These are phyloP conservation scores for Rapana venosa DNA, from an alignment of 2,888 invertebrate genomes.

Conservation along the genomic window DNA sequence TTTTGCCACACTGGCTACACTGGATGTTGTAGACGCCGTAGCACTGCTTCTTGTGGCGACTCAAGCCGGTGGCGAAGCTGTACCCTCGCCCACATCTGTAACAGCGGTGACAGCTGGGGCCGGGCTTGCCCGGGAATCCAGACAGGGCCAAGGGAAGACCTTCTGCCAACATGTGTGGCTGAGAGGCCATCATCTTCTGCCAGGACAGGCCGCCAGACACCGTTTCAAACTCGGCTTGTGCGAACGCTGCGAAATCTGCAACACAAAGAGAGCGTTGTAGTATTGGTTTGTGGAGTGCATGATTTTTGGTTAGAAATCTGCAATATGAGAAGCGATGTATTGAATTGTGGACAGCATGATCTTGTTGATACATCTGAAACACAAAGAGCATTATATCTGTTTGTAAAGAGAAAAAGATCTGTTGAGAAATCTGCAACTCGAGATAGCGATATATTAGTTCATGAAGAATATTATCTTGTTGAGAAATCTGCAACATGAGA, in stretches of 20 bases:
- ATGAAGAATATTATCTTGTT: too few relatives aligned
- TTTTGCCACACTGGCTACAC: constrained; percentile 34
- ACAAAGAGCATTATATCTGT: too few relatives aligned
- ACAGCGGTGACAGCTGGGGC: constrained; percentile 20
- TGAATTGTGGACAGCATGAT: too few relatives aligned
- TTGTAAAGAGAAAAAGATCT: too few relatives aligned
- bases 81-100: constrained; percentile 41
- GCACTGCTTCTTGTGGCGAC: constrained; percentile 44
- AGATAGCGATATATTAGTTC: too few relatives aligned
- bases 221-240: not conserved
- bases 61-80: constrained; percentile 41
- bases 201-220: not conserved
- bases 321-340: too few relatives aligned
- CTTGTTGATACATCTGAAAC: too few relatives aligned
- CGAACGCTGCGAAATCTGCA: not conserved
- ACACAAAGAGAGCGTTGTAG: not conserved
- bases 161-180: not conserved
- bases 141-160: not conserved
- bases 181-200: not conserved
- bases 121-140: too few relatives aligned
- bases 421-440: too few relatives aligned
- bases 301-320: too few relatives aligned
- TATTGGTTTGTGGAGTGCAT: too few relatives aligned
- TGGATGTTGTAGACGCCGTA: constrained; percentile 43
- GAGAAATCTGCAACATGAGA: too few relatives aligned